Base-by-base conservation (phyloP, 92 coral and sea anemone genomes). In the Diadumene lineata region DNA sequence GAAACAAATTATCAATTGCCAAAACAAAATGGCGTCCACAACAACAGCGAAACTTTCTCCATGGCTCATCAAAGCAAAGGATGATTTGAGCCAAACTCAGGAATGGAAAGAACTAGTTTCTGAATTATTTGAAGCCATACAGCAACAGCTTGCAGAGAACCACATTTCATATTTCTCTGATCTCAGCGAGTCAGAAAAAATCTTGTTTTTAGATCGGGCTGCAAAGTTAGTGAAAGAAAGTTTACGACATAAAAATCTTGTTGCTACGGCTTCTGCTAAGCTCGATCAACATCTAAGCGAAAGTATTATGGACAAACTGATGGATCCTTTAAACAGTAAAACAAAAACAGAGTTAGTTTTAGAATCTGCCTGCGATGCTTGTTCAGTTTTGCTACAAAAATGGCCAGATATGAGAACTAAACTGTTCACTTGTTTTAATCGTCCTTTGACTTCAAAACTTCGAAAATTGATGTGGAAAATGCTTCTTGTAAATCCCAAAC, bases 201-300 rank as follows among this genome's bases (percentile, higher is more conserved):
- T 76, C 55, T 24, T 91, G 69, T 91, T 91, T 71, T 89, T 91
- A 56, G 92, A 91, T 56, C 92, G 97, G 64, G 97, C 97, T 21
- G 87, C 90, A 18, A 91, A 82, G 60, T 93, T 91, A 11, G 86
- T 91, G 26, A 80, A 81, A 66, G 79, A 56, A 44, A 82, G 87
- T 58, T 77, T 81, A 18, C 51, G 80, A 9, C 86, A 91, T 46
- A 74, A 64, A 38, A 78, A 76, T 69, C 80, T 91, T 44, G 72
- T 85, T 44, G 84, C 58, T 56, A 84, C 28, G 60, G 90, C 87
- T 18, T 87, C 92, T 34, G 81, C 71, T 55, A 60, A 80, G 57
- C 82, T 91, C 31, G 97, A 91, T 82, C 86, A 78, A 46, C 82
- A 83, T 27, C 70, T 91, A 29, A 91, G 84, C 75, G 90, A 87